Evolutionary conservation across 2,888 invertebrate genomes (phyloP), one percentile per base, ranked within the genome.

Genomic region (Allacma fusca): DNA sequence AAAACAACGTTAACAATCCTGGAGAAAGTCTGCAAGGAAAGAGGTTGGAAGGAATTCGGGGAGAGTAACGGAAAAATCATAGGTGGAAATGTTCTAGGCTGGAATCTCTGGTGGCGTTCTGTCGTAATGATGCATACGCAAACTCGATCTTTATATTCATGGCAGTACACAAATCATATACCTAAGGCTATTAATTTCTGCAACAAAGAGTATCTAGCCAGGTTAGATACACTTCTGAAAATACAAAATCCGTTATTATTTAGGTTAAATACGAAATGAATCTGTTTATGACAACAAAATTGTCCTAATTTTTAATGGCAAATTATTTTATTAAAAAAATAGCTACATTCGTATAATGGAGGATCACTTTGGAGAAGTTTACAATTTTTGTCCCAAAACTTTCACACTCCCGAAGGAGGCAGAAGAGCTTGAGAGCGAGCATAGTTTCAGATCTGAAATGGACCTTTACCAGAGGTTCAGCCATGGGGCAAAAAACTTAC

Each of bases 181-280:
- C 94, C 94, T 12, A 93, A 93, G 86, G 93, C 92, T 1, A 92
- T 92, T 62, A 91, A 92, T n/a, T 93, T 95, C 85, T 94, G 94
- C 85, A 89, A 92, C 72, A 95, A 95, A 86, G 94, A 94, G 85
- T 92, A 91, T 85, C 88, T 95, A 67, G 93, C 93, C 0, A 88
- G 94, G 80, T 91, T 40, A 40, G 40, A 40, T 9, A 9, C 40
- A 40, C 13, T 40, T 40, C n/a, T n/a, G n/a, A n/a, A n/a, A n/a
- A n/a, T n/a, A n/a, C n/a, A n/a, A n/a, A n/a, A n/a, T n/a, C n/a
- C n/a, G n/a, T n/a, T n/a, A n/a, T n/a, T n/a, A n/a, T n/a, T n/a
- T n/a, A n/a, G n/a, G n/a, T n/a, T n/a, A n/a, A n/a, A n/a, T n/a
- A n/a, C n/a, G n/a, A n/a, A n/a, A n/a, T n/a, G n/a, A n/a, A n/a